These are phyloP conservation scores for Morpho deidamia DNA, from an alignment of 2,888 invertebrate species.

Conservation along the genomic window DNA sequence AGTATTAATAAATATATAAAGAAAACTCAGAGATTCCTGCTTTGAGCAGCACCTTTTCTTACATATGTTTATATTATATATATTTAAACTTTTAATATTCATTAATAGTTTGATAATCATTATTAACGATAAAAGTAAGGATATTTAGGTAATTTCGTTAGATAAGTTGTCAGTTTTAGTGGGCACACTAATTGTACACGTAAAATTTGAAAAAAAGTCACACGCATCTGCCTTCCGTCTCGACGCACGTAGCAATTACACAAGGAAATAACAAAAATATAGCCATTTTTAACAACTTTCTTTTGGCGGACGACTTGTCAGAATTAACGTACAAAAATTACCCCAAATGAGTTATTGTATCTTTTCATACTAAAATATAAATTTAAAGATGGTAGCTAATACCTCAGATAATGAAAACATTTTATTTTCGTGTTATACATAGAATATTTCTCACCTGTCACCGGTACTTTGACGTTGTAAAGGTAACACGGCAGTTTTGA, in stretches of 20 bases:
- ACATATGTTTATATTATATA: no score
- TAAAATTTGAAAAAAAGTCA: constrained; percentile 61
- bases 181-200: constrained; percentile 39
- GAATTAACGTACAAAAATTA: constrained; percentile 44
- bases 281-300: constrained; percentile 51
- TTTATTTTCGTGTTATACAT: background rate
- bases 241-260: constrained; percentile 57
- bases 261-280: constrained; percentile 52
- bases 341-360: constrained; percentile 41
- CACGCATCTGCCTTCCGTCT: constrained; percentile 70
- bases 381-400: constrained; percentile 5
- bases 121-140: no score
- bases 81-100: no score
- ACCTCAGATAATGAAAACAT: constrained; percentile 11
- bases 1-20: no score
- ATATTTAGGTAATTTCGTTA: no score
- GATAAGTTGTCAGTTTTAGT: constrained; percentile 18
- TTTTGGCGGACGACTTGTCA: constrained; percentile 35
- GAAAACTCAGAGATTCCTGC: no score
- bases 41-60: no score
- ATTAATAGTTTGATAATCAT: no score
- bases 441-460: no score
- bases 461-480: background rate
- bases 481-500: background rate
- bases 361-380: no score